Base-by-base conservation (phyloP, 1,140 invertebrate genomes). In the Conus betulinus region DNA sequence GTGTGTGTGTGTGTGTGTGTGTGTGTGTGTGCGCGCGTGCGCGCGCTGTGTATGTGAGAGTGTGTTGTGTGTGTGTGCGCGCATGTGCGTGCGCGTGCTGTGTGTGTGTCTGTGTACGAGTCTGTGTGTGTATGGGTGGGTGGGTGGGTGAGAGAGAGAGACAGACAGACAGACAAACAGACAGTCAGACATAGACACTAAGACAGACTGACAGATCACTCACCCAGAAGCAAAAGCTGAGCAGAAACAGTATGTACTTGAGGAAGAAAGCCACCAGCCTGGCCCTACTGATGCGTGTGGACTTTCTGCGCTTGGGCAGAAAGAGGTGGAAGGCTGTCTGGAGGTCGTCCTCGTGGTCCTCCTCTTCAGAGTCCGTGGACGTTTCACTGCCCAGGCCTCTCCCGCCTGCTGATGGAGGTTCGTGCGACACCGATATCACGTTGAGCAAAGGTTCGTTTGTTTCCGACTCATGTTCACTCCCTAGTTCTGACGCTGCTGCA, bases 221-320 rank as follows among this genome's bases (percentile, higher is more conserved):
- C 90, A 93, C 93, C 93, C 93, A 93, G 57, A 92, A 93, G 27
- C 92, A 25, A 84, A 93, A 93, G 87, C 91, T 93, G 57, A 93
- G 92, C 27, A 92, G 55, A 88, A 93, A 93, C 0, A 93, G 88
- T 11, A 87, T 90, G 78, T 93, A 93, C 86, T 93, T 93, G 5
- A 92, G 74, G 3, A 92, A 7, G 78, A 90, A 90, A 0, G 71
- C 71, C 51, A 60, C 10, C 17, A 87, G 8, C 8, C 85, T 52
- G 13, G 23, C 11, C 25, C 74, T 51, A n/a, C 51, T 87, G 20
- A 78, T 25, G 7, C 74, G 52, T 20, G n/a, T 15, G 3, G 5
- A 6, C 17, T 84, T 84, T 20, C 82, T 60, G 11, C 82, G 39
- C 4, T 51, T 15, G 10, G 79, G 51, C 52, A 81, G 39, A 81